Conservation (phyloP, 2,113 vertebrate genomes). For the Prolemur simus region DNA sequence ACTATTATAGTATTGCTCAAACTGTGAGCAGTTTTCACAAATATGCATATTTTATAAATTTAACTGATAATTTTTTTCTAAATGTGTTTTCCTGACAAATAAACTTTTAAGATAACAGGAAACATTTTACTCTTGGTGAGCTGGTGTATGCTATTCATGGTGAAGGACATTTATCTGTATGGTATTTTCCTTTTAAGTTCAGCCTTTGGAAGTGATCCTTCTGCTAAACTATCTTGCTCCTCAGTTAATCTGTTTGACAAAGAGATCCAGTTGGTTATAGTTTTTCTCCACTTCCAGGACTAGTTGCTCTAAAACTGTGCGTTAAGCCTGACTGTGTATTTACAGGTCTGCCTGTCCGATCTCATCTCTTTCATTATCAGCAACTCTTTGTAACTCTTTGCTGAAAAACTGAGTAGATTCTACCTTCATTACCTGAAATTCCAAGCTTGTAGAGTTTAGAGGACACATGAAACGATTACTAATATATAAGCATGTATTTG, state of each 20-base stretch:
- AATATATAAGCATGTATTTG: not conserved
- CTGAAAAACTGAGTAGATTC: not conserved
- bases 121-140: not conserved
- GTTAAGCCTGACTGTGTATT: not conserved
- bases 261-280: not conserved
- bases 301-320: not conserved
- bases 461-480: not conserved
- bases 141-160: not conserved
- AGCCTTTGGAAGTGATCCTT: not conserved
- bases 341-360: not conserved
- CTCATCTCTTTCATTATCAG: not conserved
- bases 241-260: not conserved
- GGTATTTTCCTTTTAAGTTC: not conserved
- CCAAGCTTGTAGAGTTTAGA: not conserved
- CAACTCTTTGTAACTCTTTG: not conserved
- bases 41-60: constrained; percentile 5
- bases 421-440: not conserved
- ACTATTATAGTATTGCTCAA: not conserved
- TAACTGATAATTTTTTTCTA: not conserved
- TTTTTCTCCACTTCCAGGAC: not conserved
- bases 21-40: not conserved
- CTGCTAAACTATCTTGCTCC: not conserved
- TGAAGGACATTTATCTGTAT: not conserved
- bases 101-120: constrained; percentile 8
- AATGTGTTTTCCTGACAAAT: not conserved